Percentiles rank a stretch among this genome's conserved stretches.
Conservation (phyloP, 2,113 vertebrate genomes). For the Colinus virginianus region DNA sequence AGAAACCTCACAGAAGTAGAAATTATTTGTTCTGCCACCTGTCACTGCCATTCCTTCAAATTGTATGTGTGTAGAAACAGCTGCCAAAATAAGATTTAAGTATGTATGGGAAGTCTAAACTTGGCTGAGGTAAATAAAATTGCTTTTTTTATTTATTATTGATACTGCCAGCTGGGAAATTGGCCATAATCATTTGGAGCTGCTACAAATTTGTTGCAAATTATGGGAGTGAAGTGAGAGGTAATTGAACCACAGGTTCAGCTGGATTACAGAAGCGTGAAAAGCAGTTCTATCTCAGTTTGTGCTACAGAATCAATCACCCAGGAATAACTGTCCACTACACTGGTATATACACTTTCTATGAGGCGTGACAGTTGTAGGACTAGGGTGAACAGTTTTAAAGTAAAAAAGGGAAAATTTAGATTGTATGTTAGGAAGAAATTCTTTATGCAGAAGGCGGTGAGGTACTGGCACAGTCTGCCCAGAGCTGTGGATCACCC, state of each 20-base stretch:
- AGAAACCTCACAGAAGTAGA: background rate
- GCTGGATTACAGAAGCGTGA: background rate
- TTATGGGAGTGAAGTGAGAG: background rate
- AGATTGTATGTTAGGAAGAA: background rate
- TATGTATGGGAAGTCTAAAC: background rate
- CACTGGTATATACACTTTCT: background rate
- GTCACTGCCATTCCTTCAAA: background rate
- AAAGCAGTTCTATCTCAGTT: background rate
- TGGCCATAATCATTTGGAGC: background rate
- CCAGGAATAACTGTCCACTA: background rate
- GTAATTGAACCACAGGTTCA: background rate
- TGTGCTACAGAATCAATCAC: background rate
- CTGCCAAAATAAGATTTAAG: constrained; percentile 24
- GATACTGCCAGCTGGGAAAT: background rate
- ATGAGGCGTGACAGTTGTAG: background rate
- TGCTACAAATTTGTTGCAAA: background rate
- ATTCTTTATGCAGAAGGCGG: background rate
- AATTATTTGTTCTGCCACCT: background rate
- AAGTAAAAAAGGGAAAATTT: background rate
- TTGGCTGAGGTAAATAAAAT: constrained; percentile 12
- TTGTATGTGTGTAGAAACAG: background rate
- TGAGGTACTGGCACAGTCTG: too few relatives aligned
- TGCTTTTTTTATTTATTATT: background rate
- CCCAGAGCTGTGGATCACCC: background rate
- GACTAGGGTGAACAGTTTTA: background rate